A percentile compares a stretch with the other conserved stretches of the same genome.
These are phyloP conservation scores for Mesocricetus auratus DNA, from an alignment of 2,113 vertebrate species.

Conservation along the genomic window DNA sequence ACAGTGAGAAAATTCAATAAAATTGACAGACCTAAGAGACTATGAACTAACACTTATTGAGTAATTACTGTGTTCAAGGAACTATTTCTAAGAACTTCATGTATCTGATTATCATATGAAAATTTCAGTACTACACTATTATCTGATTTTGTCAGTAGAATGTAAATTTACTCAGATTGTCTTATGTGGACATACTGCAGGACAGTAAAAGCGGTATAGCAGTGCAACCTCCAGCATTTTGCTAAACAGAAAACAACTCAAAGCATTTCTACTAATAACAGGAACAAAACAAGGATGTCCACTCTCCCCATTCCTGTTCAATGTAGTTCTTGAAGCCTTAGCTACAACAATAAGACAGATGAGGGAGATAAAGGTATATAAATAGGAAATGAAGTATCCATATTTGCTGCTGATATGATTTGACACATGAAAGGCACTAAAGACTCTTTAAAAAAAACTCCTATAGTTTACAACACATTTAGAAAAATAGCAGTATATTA, in stretches of 20 bases:
- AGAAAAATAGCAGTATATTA: neutral
- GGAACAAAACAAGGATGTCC: neutral
- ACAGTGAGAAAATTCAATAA: neutral
- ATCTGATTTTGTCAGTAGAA: neutral
- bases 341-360: neutral
- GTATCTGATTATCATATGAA: neutral
- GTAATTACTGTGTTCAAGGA: neutral
- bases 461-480: neutral
- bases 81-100: neutral
- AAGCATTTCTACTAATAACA: neutral
- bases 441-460: neutral
- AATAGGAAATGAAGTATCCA: neutral
- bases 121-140: neutral
- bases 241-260: neutral
- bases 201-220: neutral
- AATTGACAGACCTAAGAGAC: neutral
- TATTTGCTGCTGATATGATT: neutral
- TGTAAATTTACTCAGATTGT: neutral
- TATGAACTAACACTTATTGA: neutral
- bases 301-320: neutral
- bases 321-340: neutral
- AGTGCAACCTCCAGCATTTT: neutral
- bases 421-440: neutral
- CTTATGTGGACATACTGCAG: neutral
- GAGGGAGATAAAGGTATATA: neutral